A percentile compares a stretch with the other conserved stretches of the same genome.
Conservation (phyloP, 2,888 invertebrate species). For the Caenorhabditis angaria region DNA sequence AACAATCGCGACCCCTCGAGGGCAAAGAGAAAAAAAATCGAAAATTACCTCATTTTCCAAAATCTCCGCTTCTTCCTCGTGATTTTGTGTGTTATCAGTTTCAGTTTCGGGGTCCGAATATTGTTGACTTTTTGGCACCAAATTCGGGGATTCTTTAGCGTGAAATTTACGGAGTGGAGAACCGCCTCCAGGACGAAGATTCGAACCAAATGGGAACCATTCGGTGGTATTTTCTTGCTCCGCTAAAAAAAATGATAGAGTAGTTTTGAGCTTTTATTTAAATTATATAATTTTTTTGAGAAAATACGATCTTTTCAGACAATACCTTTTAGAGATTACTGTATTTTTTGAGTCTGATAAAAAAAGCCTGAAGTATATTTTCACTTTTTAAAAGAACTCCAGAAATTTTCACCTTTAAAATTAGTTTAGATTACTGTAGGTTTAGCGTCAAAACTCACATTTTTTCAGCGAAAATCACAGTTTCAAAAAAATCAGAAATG, state of each 20-base stretch:
- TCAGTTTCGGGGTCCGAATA: neutral
- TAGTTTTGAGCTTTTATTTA: neutral
- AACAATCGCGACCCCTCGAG: too few species aligned
- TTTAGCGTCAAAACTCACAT: too few species aligned
- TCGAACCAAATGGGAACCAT: slow-evolving; percentile 46
- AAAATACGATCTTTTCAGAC: neutral
- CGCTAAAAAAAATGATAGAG: slow-evolving; percentile 18
- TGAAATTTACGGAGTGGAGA: slow-evolving; percentile 33
- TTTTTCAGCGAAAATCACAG: too few species aligned
- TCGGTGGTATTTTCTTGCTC: slow-evolving; percentile 28
- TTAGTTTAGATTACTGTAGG: too few species aligned
- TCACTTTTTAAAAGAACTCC: too few species aligned
- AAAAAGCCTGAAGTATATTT: neutral
- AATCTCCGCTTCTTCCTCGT: neutral
- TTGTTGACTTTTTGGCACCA: neutral
- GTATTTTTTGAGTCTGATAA: neutral
- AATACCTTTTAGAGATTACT: neutral
- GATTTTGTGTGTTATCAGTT: neutral
- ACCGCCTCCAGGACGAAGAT: slow-evolving; percentile 37
- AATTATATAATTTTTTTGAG: slow-evolving; percentile 1
- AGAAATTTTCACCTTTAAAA: too few species aligned
- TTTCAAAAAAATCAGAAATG: too few species aligned
- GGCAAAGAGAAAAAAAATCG: neutral
- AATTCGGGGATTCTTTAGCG: slow-evolving; percentile 17
- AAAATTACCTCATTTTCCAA: neutral